Conservation (phyloP, 2,888 invertebrate species). For the Ametastegia equiseti region DNA sequence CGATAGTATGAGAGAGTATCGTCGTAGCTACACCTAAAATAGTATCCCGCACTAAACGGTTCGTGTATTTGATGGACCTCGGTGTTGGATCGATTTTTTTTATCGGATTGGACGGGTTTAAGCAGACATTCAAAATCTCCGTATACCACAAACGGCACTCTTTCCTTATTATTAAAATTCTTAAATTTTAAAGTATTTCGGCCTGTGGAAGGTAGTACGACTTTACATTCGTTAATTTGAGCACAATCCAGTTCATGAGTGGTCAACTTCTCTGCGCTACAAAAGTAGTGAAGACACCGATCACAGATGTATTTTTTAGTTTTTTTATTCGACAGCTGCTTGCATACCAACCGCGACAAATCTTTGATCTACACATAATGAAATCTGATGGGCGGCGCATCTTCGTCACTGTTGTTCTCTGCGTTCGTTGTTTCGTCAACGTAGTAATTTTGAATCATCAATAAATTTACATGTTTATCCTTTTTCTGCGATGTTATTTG, state of each 20-base stretch:
- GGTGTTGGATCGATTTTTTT: not conserved
- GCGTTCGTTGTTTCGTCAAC: constrained; percentile 18
- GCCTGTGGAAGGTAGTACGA: not conserved
- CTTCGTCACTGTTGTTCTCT: not conserved
- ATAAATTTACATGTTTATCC: constrained; percentile 47
- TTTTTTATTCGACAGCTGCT: not conserved
- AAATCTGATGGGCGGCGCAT: not conserved
- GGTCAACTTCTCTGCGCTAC: not conserved
- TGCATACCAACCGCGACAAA: not conserved
- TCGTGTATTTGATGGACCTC: not conserved
- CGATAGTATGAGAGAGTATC: not conserved
- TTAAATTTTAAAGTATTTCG: not conserved
- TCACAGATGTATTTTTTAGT: not conserved
- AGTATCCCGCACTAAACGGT: not conserved
- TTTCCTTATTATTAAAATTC: constrained; percentile 4
- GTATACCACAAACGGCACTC: constrained; percentile 13
- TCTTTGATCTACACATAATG: not conserved
- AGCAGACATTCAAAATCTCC: constrained; percentile 12
- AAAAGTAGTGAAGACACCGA: not conserved
- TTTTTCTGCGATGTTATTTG: constrained; percentile 26
- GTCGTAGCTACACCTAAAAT: not conserved
- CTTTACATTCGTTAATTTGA: not conserved
- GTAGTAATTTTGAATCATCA: constrained; percentile 41
- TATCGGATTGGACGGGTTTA: not conserved
- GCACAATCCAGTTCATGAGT: not conserved